Evolutionary conservation across 2,888 invertebrate species (phyloP).

Genomic region (Eupithecia exiguata): DNA sequence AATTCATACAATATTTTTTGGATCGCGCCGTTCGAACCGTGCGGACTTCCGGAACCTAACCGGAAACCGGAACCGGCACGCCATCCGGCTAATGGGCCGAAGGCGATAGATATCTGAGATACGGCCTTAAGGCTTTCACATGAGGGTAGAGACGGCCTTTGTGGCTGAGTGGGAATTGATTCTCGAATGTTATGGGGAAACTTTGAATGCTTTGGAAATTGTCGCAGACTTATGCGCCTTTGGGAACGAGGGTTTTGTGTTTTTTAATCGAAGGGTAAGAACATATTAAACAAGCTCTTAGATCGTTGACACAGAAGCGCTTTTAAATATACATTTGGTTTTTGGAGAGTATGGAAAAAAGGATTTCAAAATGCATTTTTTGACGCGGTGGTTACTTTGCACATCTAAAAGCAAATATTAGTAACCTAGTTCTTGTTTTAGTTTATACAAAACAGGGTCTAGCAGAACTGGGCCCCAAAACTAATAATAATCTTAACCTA

Average conservation of each 20-base stretch:
- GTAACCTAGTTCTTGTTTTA: no score
- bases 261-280: neutral
- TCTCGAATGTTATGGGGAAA: constrained; percentile 12
- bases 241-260: neutral
- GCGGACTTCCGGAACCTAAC: constrained; percentile 49
- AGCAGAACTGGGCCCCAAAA: neutral
- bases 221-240: neutral
- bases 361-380: neutral
- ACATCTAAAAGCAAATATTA: no score
- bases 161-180: constrained; percentile 23
- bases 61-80: constrained; percentile 60
- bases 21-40: constrained; percentile 35
- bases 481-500: neutral
- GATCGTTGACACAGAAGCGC: neutral
- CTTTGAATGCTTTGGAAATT: constrained; percentile 10
- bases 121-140: constrained; percentile 37
- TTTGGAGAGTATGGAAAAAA: neutral
- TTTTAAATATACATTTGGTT: neutral
- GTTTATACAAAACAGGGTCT: no score
- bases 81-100: constrained; percentile 62
- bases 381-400: no score
- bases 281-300: neutral
- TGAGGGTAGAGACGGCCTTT: constrained; percentile 16
- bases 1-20: constrained; percentile 45
- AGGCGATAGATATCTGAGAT: constrained; percentile 45